Evolutionary conservation across 2,888 invertebrate genomes (phyloP), one percentile per base, ranked within the genome.

Genomic region (Biston betularia): DNA sequence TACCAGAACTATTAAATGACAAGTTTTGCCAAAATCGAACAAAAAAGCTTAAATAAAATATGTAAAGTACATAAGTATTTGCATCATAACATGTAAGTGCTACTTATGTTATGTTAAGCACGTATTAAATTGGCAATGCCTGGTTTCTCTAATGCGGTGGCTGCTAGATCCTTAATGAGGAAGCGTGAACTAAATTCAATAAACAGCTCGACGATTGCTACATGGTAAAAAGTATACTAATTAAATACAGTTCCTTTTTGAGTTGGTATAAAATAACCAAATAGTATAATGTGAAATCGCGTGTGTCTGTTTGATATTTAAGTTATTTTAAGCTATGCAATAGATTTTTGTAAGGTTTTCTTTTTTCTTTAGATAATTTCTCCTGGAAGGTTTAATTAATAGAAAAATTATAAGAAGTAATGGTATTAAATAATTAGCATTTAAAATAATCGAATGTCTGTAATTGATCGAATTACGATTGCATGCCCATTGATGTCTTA

Each of bases 81-180:
- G 3, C 24, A 12, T 49, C 48, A 9, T 9, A 54, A 14, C 38
- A 58, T 58, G 49, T 54, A 42, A 55, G 61, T 56, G 52, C 33
- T 60, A 24, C 40, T 49, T 15, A 59, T 50, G 49, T 24, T 61
- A 61, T 52, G 52, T 61, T 40, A 63, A 50, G n/a, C 44, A 33
- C 46, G 45, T 46, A 54, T 24, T 15, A 59, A 44, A 54, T 63
- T 55, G 54, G 63, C 15, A 50, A 68, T 53, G 64, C 35, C 70
- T 57, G 72, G 73, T 79, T 77, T 78, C 53, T 57, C 71, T 82
- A 82, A 81, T 82, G 82, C 81, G 84, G 80, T 80, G 76, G 77
- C 53, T 62, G 61, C 52, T 53, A 63, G 59, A 61, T 44, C 55
- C 58, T 66, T 76, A 67, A 71, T 60, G 63, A 68, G 69, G 72